Conservation (phyloP, 2,113 vertebrate genomes). For the Pollimyrus isidori region DNA sequence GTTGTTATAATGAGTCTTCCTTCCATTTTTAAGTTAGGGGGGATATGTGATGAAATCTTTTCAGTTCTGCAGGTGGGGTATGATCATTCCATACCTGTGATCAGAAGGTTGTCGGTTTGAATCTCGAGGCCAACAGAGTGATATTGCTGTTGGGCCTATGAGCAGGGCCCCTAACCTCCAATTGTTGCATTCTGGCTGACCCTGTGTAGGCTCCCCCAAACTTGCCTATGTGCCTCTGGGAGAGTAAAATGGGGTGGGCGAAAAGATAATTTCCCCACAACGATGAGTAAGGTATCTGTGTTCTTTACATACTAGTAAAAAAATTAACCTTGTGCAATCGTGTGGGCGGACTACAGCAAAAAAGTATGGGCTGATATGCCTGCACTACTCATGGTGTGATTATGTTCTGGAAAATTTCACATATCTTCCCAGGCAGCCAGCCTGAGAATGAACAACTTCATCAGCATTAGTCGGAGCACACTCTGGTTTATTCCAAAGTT, state of each 20-base stretch:
- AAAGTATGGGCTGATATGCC: not conserved
- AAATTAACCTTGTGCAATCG: not conserved
- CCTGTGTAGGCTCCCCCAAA: not conserved
- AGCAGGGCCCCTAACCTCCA: not conserved
- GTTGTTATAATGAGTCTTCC: not conserved
- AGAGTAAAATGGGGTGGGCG: not conserved
- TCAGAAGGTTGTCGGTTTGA: not conserved
- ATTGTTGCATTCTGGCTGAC: not conserved
- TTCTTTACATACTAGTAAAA: not conserved
- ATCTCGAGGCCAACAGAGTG: not conserved
- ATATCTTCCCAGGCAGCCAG: not conserved
- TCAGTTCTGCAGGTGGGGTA: not conserved
- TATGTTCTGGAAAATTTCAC: not conserved
- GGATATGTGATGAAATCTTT: not conserved
- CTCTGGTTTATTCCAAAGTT: not conserved
- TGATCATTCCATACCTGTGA: not conserved
- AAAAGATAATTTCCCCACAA: not conserved
- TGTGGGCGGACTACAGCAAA: not conserved
- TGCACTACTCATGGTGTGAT: not conserved
- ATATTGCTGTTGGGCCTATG: not conserved
- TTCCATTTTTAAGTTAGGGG: not conserved
- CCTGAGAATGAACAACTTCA: not conserved
- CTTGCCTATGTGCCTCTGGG: not conserved
- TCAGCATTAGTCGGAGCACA: not conserved
- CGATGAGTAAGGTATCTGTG: not conserved